These are phyloP conservation scores for Lithodes maja DNA, from an alignment of 2,888 invertebrate genomes.

Conservation along the genomic window DNA sequence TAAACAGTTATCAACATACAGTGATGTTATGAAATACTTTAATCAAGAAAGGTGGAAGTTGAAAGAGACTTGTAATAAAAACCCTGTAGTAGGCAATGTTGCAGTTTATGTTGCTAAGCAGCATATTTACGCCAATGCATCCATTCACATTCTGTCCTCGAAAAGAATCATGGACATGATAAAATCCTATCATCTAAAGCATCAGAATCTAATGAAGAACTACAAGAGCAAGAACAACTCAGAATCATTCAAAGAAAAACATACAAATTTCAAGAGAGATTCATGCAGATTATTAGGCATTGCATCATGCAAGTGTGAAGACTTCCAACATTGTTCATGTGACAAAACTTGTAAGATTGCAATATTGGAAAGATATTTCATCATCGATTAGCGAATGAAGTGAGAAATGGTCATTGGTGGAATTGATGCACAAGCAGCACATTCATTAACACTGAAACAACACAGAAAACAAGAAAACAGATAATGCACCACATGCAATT, in stretches of 20 bases:
- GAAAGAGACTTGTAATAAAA: conserved; percentile 16
- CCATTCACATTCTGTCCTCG: conserved; percentile 9
- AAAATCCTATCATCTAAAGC: conserved; percentile 15
- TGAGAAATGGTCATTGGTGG: background rate
- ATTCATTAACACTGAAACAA: background rate
- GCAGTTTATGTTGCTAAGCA: conserved; percentile 8
- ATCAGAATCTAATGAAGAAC: conserved; percentile 16
- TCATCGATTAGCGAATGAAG: background rate
- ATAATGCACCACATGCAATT: background rate
- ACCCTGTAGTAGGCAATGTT: conserved; percentile 12
- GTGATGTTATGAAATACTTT: conserved; percentile 17
- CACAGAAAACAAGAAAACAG: background rate
- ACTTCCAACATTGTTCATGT: background rate
- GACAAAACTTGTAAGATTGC: background rate
- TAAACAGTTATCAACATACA: background rate
- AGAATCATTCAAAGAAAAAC: conserved; percentile 15
- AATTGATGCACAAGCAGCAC: background rate
- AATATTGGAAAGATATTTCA: background rate
- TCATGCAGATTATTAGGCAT: conserved; percentile 8
- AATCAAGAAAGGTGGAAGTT: conserved; percentile 8
- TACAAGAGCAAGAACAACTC: conserved; percentile 10
- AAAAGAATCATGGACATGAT: conserved; percentile 21
- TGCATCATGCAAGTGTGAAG: background rate
- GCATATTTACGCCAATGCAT: background rate
- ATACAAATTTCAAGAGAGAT: background rate